phyloP scores from a whole-genome alignment of 2,888 invertebrate genomes.

The Anorthoa munda region DNA sequence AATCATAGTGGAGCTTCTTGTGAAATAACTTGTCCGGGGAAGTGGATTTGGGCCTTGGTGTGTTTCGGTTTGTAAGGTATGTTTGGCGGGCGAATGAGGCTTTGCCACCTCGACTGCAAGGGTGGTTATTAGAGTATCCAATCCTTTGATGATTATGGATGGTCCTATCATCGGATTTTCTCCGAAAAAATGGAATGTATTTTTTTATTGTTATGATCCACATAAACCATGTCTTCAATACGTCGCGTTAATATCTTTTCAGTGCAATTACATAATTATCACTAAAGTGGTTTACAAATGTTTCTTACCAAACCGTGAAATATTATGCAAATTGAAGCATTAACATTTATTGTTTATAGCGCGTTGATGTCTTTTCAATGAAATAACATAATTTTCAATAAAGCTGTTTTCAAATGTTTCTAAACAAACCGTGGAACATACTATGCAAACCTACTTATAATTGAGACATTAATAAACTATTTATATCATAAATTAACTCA shows the following conservation, averaged over 20 bases:
- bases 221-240: not conserved
- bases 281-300: not conserved
- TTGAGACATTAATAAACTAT: too few species aligned
- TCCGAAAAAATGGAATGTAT: too few species aligned
- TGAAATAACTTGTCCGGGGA: not conserved
- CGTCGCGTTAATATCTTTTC: constrained; percentile 35
- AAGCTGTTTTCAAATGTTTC: not conserved
- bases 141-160: too few species aligned
- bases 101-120: not conserved
- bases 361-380: constrained; percentile 48
- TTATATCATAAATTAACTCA: too few species aligned
- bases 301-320: not conserved
- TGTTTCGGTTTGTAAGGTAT: not conserved
- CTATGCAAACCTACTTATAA: not conserved
- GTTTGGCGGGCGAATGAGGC: too few species aligned
- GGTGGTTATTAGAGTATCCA: too few species aligned
- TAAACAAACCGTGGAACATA: not conserved
- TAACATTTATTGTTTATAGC: too few species aligned
- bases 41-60: not conserved
- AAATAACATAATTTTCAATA: not conserved
- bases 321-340: not conserved
- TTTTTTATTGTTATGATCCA: not conserved
- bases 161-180: too few species aligned
- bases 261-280: not conserved
- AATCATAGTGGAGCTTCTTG: constrained; percentile 14